These are phyloP conservation scores for Ceratosolen solmsi DNA, from an alignment of 1,140 invertebrate genomes.

Conservation along the genomic window DNA sequence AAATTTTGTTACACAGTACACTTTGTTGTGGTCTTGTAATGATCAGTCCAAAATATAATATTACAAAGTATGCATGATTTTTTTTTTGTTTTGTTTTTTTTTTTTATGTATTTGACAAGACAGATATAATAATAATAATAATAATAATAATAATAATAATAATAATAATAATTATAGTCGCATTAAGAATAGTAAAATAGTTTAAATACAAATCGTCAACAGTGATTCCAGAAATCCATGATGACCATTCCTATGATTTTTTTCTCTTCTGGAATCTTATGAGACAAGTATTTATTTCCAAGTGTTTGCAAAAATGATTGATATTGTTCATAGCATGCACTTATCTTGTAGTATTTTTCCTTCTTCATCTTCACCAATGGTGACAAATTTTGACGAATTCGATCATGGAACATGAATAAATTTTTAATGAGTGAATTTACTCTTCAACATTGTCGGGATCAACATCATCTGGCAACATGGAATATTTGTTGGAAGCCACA, in stretches of 20 bases:
- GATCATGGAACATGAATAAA: constrained; percentile 6
- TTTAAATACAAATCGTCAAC: constrained; percentile 70
- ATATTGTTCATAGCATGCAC: constrained; percentile 44
- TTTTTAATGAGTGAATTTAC: constrained; percentile 61
- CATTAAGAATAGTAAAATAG: constrained; percentile 71
- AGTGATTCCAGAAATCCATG: constrained; percentile 61
- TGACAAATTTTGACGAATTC: constrained; percentile 47
- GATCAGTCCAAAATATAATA: constrained; percentile 47
- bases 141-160: constrained; percentile 47
- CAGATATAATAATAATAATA: constrained; percentile 47
- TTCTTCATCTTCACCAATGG: constrained; percentile 37
- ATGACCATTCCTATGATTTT: constrained; percentile 25
- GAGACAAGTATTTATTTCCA: constrained; percentile 61
- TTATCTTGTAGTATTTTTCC: constrained; percentile 20
- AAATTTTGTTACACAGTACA: constrained; percentile 26
- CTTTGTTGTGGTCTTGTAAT: constrained; percentile 26
- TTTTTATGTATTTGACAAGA: constrained; percentile 52
- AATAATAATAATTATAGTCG: constrained; percentile 60
- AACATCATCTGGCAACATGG: constrained; percentile 69
- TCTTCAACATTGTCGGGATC: constrained; percentile 69
- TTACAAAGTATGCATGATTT: constrained; percentile 46
- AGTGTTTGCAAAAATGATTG: constrained; percentile 52
- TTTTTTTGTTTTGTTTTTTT: constrained; percentile 7
- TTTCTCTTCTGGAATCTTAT: constrained; percentile 49
- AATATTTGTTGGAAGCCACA: constrained; percentile 78